These are phyloP conservation scores for Noctua janthe DNA, from an alignment of 2,888 invertebrate genomes.

Conservation along the genomic window DNA sequence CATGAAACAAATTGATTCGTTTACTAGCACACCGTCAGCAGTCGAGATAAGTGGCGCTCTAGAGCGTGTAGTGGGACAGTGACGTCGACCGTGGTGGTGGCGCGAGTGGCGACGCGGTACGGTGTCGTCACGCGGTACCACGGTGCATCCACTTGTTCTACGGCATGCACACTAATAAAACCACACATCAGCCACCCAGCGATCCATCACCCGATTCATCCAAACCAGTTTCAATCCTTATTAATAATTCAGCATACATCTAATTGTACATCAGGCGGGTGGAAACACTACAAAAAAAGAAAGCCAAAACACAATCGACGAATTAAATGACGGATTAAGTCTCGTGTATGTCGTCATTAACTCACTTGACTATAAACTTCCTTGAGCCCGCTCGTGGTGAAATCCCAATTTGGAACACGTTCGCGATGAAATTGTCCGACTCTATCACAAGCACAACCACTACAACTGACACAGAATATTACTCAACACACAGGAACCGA, in stretches of 20 bases:
- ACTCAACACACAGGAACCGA: conserved; percentile 87
- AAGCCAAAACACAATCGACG: conserved; percentile 53
- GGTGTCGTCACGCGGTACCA: conserved; percentile 61
- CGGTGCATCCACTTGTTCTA: conserved; percentile 35
- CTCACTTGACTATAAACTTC: conserved; percentile 90
- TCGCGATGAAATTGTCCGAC: conserved; percentile 87
- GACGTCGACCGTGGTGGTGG: conserved; percentile 64
- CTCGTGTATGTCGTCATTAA: conserved; percentile 66
- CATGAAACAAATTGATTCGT: conserved; percentile 62
- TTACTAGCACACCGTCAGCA: conserved; percentile 54
- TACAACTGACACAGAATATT: conserved; percentile 89
- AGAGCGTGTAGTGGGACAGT: conserved; percentile 66
- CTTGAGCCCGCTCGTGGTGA: conserved; percentile 90
- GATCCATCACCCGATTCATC: conserved; percentile 13
- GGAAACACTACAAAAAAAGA: conserved; percentile 52
- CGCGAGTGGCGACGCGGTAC: conserved; percentile 44
- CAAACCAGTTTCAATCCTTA: conserved; percentile 39
- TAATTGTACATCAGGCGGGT: conserved; percentile 33
- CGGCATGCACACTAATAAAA: conserved; percentile 20
- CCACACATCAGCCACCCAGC: conserved; percentile 5
- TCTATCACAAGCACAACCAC: conserved; percentile 89
- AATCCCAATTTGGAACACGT: conserved; percentile 89
- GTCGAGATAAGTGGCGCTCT: conserved; percentile 70
- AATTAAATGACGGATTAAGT: conserved; percentile 41
- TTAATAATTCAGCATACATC: conserved; percentile 38